Base-by-base conservation (phyloP, 1,140 invertebrate genomes). In the Spodoptera litura region DNA sequence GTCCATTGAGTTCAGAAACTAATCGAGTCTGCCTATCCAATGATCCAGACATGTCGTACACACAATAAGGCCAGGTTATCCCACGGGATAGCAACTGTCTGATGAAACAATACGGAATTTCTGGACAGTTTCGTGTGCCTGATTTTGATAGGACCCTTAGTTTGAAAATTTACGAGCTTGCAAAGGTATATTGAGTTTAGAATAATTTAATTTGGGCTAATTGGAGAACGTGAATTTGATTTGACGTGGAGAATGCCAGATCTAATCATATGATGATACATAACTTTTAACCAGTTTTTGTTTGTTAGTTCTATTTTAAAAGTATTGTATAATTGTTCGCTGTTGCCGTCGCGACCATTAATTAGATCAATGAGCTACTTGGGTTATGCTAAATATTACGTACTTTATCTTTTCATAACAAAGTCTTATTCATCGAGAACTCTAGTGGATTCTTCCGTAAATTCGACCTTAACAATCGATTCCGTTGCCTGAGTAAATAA, bases 11-110 rank as follows among this genome's bases (percentile, higher is more conserved):
- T 68, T 64, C 59, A 77, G 61, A 66, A 55, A 66, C 74, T 77
- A 77, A 66, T 51, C 62, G 31, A 55, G 52, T 51, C 25, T 25
- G 27, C 74, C 62, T 44, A 27, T 77, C 52, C 61, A 76, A 44
- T 66, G 74, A 66, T 66, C 59, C 61, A 62, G 74, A 51, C 49
- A 76, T 76, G 61, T 76, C 74, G 35, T 49, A 76, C 61, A 75
- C 73, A 76, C 74, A 76, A 76, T 66, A 76, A 76, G 74, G 51
- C 74, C 51, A 62, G 58, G 49, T 59, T 25, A 44, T 76, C 74
- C 61, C 74, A 15, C 27, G 74, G 51, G 74, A 76, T 66, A 66
- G 74, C 49, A 27, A 52, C 55, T 20, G 68, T 71, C 61, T 66
- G 27, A 20, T 35, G 59, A 76, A 76, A 76, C 74, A 76, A 76